These are phyloP conservation scores for Rhinichthys klamathensis DNA, from an alignment of 2,113 vertebrate genomes.

Conservation along the genomic window DNA sequence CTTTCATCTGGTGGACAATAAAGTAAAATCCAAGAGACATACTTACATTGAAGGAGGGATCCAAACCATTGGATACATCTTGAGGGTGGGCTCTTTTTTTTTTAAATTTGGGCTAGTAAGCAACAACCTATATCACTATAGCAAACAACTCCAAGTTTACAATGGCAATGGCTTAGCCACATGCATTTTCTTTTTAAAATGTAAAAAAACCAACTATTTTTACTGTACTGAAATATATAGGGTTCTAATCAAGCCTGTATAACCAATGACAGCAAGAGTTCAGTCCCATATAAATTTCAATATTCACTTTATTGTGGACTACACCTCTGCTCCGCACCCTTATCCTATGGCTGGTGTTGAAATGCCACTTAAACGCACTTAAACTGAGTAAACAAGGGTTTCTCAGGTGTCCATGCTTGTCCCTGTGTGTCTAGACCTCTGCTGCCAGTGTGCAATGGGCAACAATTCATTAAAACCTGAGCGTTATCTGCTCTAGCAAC, in stretches of 20 bases:
- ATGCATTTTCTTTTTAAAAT: not conserved
- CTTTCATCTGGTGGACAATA: not conserved
- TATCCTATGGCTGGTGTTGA: not conserved
- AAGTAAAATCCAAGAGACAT: not conserved
- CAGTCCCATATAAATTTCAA: not conserved
- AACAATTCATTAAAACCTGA: not conserved
- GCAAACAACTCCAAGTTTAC: not conserved
- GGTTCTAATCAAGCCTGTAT: not conserved
- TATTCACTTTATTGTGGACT: not conserved
- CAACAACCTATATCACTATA: not conserved
- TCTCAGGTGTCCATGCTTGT: conserved; percentile 62
- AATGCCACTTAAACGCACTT: not conserved
- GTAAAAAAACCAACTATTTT: not conserved
- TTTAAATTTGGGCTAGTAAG: too few relatives aligned
- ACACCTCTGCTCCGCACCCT: not conserved
- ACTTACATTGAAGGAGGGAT: not conserved
- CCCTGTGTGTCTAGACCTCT: conserved; percentile 58
- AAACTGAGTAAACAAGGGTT: not conserved
- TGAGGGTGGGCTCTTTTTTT: not conserved
- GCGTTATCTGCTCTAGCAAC: conserved; percentile 14
- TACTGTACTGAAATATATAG: not conserved
- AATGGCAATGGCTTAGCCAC: not conserved
- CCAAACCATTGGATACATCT: not conserved
- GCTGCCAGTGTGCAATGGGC: not conserved
- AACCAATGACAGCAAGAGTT: not conserved